phyloP scores from a whole-genome alignment of 2,888 invertebrate species.

The Podotricha telesiphe region DNA sequence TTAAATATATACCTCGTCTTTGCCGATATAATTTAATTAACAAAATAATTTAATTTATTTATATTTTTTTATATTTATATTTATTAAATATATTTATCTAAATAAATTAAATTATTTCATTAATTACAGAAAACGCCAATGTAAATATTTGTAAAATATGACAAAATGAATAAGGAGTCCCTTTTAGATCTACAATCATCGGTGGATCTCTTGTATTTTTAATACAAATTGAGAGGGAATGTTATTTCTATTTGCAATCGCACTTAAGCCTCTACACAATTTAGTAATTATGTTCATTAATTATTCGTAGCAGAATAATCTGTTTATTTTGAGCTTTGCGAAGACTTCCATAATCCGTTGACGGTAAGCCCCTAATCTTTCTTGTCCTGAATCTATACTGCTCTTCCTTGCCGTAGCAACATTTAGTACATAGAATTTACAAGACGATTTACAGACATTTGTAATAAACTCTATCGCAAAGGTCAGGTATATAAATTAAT shows the following conservation, averaged over 20 bases:
- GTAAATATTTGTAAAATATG: not conserved
- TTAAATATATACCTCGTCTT: too few relatives aligned
- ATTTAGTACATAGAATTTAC: conserved; percentile 1
- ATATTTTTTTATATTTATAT: too few relatives aligned
- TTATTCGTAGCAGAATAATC: conserved; percentile 47
- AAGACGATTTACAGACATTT: not conserved
- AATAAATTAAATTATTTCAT: not conserved
- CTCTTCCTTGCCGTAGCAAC: not conserved
- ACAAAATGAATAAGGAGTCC: not conserved
- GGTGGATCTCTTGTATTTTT: conserved; percentile 20
- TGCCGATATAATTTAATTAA: too few relatives aligned
- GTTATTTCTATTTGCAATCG: conserved; percentile 33
- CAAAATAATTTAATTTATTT: too few relatives aligned
- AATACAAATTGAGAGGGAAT: conserved; percentile 28
- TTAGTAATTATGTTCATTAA: conserved; percentile 46
- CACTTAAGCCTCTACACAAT: conserved; percentile 37
- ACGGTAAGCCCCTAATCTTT: conserved; percentile 34
- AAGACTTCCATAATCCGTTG: conserved; percentile 33
- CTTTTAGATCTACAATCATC: not conserved
- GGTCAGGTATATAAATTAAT: not conserved
- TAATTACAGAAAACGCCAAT: not conserved
- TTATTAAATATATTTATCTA: not conserved
- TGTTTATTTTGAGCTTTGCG: conserved; percentile 47
- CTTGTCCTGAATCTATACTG: conserved; percentile 20
- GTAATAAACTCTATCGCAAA: conserved; percentile 6